These are phyloP conservation scores for Carabus problematicus DNA, from an alignment of 2,888 invertebrate genomes.

Conservation along the genomic window DNA sequence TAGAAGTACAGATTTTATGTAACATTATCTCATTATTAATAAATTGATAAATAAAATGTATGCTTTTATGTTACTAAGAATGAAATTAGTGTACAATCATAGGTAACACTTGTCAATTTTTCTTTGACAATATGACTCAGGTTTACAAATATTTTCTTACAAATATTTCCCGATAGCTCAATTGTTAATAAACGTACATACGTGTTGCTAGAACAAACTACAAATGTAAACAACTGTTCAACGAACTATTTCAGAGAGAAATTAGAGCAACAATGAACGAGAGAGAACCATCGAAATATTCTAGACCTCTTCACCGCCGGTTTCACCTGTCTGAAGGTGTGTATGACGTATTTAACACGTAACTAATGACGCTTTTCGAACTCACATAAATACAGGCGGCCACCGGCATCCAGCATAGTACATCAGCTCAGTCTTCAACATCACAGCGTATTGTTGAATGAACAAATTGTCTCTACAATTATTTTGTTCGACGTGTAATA, in stretches of 20 bases:
- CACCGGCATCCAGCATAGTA: conserved; percentile 15
- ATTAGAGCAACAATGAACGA: not conserved
- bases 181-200: too few relatives aligned
- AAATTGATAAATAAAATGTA: too few relatives aligned
- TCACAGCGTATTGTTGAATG: conserved; percentile 2
- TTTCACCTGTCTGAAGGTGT: conserved; percentile 25
- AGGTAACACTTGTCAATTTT: not conserved
- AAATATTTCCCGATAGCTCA: too few relatives aligned
- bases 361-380: conserved; percentile 32
- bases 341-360: conserved; percentile 30
- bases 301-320: conserved; percentile 27
- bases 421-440: not conserved
- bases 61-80: too few relatives aligned
- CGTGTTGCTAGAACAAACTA: not conserved
- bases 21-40: too few relatives aligned
- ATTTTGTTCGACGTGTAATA: not conserved
- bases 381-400: conserved; percentile 28
- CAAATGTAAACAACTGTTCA: not conserved
- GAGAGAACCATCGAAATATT: conserved; percentile 6
- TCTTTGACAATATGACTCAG: not conserved
- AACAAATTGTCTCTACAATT: not conserved
- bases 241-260: not conserved
- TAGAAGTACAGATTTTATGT: too few relatives aligned
- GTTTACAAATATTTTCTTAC: too few relatives aligned
- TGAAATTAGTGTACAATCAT: not conserved